Conservation (phyloP, 2,888 invertebrate genomes). For the Caenorhabditis angaria region DNA sequence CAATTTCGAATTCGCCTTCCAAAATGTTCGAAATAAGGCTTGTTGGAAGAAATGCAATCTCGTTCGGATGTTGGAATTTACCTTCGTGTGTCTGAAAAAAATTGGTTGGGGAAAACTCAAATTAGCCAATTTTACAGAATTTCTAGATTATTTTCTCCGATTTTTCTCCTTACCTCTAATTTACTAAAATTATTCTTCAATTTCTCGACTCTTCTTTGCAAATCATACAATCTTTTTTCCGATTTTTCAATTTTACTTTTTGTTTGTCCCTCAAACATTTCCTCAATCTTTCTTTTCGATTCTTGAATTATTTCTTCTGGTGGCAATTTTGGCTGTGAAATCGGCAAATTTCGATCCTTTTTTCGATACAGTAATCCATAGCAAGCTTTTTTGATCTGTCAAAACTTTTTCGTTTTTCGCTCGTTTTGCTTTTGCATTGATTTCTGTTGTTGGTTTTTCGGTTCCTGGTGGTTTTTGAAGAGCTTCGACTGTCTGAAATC, state of each 20-base stretch:
- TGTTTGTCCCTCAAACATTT: slow-evolving; percentile 41
- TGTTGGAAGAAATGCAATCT: slow-evolving; percentile 62
- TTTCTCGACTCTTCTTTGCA: slow-evolving; percentile 42
- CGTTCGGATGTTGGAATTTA: slow-evolving; percentile 41
- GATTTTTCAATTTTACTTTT: slow-evolving; percentile 45
- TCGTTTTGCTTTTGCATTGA: slow-evolving; percentile 9
- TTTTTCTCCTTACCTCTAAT: slow-evolving; percentile 12
- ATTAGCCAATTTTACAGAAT: not conserved
- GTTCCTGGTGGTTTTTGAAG: slow-evolving; percentile 49
- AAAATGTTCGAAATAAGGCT: slow-evolving; percentile 55
- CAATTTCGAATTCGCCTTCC: slow-evolving; percentile 51
- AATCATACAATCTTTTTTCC: slow-evolving; percentile 40
- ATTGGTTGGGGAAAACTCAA: too few relatives aligned
- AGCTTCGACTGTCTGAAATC: slow-evolving; percentile 43
- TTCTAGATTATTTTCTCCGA: not conserved
- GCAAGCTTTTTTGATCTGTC: slow-evolving; percentile 36
- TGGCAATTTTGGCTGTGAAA: slow-evolving; percentile 30
- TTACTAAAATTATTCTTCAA: slow-evolving; percentile 21
- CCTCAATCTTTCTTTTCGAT: slow-evolving; percentile 36
- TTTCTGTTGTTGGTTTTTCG: slow-evolving; percentile 27
- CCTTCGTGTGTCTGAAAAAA: slow-evolving; percentile 31
- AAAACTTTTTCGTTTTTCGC: slow-evolving; percentile 27
- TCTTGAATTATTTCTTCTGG: slow-evolving; percentile 24
- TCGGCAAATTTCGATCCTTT: slow-evolving; percentile 16
- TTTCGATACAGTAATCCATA: slow-evolving; percentile 47